phyloP scores from a whole-genome alignment of 1,140 invertebrate genomes.

The Neomicropteryx cornuta region DNA sequence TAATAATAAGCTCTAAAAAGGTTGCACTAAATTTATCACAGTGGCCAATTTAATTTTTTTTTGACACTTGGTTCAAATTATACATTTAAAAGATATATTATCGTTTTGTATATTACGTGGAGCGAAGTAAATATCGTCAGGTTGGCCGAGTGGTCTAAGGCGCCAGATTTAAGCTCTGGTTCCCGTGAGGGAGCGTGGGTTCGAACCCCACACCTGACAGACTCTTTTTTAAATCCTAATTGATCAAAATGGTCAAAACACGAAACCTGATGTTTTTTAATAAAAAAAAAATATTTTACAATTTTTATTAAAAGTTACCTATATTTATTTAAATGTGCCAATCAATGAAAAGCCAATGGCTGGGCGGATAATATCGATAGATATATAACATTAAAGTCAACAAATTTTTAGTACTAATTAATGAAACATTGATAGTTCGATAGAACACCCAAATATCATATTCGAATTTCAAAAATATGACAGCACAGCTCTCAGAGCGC shows the following conservation, averaged over 20 bases:
- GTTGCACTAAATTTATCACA: too few relatives aligned
- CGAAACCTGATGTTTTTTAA: not conserved
- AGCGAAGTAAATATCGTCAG: conserved; percentile 36
- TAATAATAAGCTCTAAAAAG: too few relatives aligned
- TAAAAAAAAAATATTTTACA: not conserved
- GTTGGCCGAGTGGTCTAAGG: conserved; percentile 63
- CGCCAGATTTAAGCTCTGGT: conserved; percentile 65
- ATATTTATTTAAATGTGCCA: not conserved
- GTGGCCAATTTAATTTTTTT: too few relatives aligned
- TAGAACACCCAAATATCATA: too few relatives aligned
- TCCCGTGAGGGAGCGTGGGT: conserved; percentile 59
- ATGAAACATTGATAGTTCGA: too few relatives aligned
- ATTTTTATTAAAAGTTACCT: not conserved
- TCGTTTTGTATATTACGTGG: too few relatives aligned
- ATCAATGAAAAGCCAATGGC: not conserved
- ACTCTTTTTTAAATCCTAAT: conserved; percentile 14
- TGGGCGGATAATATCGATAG: not conserved
- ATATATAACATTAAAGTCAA: too few relatives aligned
- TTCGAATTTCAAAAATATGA: too few relatives aligned
- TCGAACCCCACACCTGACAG: conserved; percentile 64
- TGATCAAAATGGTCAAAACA: not conserved
- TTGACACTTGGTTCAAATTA: too few relatives aligned
- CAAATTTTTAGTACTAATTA: too few relatives aligned
- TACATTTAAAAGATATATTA: too few relatives aligned
- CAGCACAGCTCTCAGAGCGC: too few relatives aligned